Percentiles rank a stretch among this genome's conserved stretches.
phyloP scores from a whole-genome alignment of 2,113 vertebrate genomes.

The Gallinago jamesoni region DNA sequence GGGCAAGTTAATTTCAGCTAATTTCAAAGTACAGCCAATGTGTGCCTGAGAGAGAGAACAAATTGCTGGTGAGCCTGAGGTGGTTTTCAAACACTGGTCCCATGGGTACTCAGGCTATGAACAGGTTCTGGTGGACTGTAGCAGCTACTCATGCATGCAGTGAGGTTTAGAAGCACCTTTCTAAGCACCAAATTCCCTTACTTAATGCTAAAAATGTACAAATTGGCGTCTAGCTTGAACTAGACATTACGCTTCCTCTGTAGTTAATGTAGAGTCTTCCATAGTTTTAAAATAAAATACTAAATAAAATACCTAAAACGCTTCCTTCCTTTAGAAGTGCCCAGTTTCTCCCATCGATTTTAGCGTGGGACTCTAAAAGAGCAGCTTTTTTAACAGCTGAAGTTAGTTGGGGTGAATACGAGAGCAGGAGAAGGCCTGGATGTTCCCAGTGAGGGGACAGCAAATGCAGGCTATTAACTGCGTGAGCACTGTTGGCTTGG shows the following conservation, averaged over 20 bases:
- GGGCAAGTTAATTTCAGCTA: neutral
- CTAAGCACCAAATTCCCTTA: neutral
- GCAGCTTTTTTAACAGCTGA: neutral
- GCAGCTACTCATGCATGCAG: neutral
- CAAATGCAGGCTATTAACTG: neutral
- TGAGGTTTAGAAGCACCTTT: neutral
- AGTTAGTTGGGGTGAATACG: neutral
- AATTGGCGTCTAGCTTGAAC: neutral
- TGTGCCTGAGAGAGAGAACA: neutral
- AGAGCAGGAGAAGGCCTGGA: neutral
- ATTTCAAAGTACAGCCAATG: neutral
- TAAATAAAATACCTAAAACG: neutral
- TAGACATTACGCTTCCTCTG: neutral
- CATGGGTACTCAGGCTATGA: rapidly evolving
- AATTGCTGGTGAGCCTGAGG: neutral
- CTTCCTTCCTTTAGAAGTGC: neutral
- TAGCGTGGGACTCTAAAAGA: neutral
- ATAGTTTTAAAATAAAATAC: neutral
- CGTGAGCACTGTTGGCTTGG: neutral
- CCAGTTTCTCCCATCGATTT: neutral
- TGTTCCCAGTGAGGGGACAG: neutral
- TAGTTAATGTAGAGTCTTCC: neutral
- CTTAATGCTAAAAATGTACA: neutral
- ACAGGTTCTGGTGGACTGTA: neutral
- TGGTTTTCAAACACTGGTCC: neutral